Conservation (phyloP, 2,113 vertebrate genomes). For the Hipposideros armiger region DNA sequence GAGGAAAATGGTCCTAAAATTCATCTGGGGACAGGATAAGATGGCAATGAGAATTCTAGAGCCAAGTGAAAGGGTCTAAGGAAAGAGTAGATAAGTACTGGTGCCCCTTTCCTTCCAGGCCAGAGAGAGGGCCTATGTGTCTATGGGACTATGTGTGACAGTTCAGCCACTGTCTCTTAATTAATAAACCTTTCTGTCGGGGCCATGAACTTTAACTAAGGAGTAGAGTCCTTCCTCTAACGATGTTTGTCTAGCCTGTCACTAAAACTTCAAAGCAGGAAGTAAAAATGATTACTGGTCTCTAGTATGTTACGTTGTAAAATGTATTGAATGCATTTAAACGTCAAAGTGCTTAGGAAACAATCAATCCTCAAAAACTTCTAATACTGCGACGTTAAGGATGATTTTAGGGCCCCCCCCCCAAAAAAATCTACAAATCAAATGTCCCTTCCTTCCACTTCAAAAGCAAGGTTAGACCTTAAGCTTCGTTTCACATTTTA, state of each 20-base stretch:
- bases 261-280: slow-evolving; percentile 69
- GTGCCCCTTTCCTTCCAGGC: background rate
- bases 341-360: slow-evolving; percentile 62
- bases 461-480: background rate
- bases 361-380: slow-evolving; percentile 17
- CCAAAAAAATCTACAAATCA: background rate
- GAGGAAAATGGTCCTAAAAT: background rate
- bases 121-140: background rate
- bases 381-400: background rate
- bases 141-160: background rate
- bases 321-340: slow-evolving; percentile 36
- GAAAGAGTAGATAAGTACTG: background rate
- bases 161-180: background rate
- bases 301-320: background rate
- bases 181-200: slow-evolving; percentile 8
- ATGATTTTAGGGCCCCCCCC: background rate
- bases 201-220: slow-evolving; percentile 55
- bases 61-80: background rate
- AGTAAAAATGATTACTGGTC: slow-evolving; percentile 59
- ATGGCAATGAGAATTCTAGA: background rate
- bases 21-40: background rate
- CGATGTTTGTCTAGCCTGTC: slow-evolving; percentile 39
- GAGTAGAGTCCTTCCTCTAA: background rate
- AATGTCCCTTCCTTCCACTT: background rate
- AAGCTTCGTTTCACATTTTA: slow-evolving; percentile 9